Percentiles rank a stretch among this genome's conserved stretches.
Conservation (phyloP, 1,140 invertebrate genomes). For the Drosophila kohkoa region DNA sequence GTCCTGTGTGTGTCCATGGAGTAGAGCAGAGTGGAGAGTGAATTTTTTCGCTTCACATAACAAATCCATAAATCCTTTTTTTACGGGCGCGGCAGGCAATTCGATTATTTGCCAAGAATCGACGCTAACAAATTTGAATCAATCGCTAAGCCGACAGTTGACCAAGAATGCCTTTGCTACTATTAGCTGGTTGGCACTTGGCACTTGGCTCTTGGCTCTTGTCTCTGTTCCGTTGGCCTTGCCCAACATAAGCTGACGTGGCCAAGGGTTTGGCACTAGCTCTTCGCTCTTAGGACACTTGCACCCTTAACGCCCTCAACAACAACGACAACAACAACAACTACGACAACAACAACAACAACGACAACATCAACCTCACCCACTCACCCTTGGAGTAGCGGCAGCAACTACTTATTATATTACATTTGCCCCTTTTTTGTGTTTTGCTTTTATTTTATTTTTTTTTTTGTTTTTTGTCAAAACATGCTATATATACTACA, state of each 20-base stretch:
- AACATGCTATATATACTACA: constrained; percentile 1
- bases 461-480: constrained; percentile 48
- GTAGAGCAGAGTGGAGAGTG: constrained; percentile 6
- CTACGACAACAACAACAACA: too few species aligned
- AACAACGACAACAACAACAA: neutral
- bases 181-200: neutral
- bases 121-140: constrained; percentile 78
- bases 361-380: neutral
- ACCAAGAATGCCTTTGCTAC: constrained; percentile 18
- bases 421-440: constrained; percentile 40
- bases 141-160: constrained; percentile 60
- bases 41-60: constrained; percentile 72
- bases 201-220: neutral
- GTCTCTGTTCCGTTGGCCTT: constrained; percentile 8
- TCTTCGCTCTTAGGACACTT: neutral
- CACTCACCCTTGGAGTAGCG: neutral
- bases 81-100: constrained; percentile 76
- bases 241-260: constrained; percentile 61
- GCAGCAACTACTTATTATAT: constrained; percentile 14
- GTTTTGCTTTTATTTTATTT: constrained; percentile 11
- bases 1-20: constrained; percentile 17
- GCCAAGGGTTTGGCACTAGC: constrained; percentile 43
- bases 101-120: constrained; percentile 73
- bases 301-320: neutral
- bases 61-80: constrained; percentile 82